Base-by-base conservation (phyloP, 2,113 vertebrate species). In the Esox niger region DNA sequence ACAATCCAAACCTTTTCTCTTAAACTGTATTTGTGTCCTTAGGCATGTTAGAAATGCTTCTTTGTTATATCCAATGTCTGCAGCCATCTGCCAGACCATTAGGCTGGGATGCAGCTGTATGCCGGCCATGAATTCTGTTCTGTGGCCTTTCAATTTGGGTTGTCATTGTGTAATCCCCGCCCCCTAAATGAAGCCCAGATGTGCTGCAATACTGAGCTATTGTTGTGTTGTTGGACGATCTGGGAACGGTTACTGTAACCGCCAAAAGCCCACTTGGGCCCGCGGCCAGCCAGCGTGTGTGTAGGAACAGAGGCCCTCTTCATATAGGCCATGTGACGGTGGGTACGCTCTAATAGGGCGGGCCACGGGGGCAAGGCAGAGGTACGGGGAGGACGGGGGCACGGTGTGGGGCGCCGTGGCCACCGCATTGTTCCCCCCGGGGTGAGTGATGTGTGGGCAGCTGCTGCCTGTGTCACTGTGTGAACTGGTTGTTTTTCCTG, bases 261-360 rank as follows among this genome's bases (percentile, higher is more conserved):
- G 31, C 58, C 33, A 66, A 67, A 29, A 77, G 62, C 32, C 65
- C 61, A 64, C 65, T 64, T 21, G 17, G 69, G 60, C 61, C 68
- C 21, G 3, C 13, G 27, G 68, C 70, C 67, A 69, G 47, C n/a
- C n/a, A 21, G 62, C 49, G 11, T 17, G n/a, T 67, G 38, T n/a
- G n/a, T n/a, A n/a, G n/a, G n/a, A 73, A 73, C 31, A 52, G 63
- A 61, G 57, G 46, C 64, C 74, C 35, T 74, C 69, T 68, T 78
- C 21, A 29, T 43, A 25, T 54, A n/a, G 10, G 26, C 31, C 56
- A 66, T 8, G 62, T 59, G 56, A 31, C 66, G 33, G 27, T 56
- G 25, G 38, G 52, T 66, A 47, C 17, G 33, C n/a, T 77, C 52
- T 1, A 62, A 20, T 21, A 11, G 64, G 63, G 32, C n/a, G 31